Evolutionary conservation across 2,113 vertebrate genomes (phyloP).

Genomic region (Puntigrus tetrazona): DNA sequence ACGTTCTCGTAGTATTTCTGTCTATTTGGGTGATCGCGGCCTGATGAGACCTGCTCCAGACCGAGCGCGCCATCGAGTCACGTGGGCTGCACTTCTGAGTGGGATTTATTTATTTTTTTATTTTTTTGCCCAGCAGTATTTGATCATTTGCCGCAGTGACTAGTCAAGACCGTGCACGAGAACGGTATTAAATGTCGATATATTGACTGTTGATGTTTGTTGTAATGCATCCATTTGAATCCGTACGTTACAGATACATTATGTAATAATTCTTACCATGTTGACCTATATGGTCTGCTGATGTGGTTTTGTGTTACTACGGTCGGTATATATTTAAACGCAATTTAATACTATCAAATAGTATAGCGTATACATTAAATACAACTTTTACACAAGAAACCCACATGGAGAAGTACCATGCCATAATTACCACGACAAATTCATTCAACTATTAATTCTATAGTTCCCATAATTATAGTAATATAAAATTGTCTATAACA

Average conservation of each 20-base stretch:
- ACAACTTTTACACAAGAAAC: not conserved
- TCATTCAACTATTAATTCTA: too few species aligned
- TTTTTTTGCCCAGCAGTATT: not conserved
- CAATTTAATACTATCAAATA: not conserved
- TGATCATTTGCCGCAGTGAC: not conserved
- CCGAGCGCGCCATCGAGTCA: constrained; percentile 14
- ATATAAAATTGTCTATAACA: too few species aligned
- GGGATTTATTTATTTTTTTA: not conserved
- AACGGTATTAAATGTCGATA: not conserved
- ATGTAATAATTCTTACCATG: not conserved
- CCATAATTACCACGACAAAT: too few species aligned
- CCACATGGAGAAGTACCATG: too few species aligned
- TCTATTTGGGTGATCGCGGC: not conserved
- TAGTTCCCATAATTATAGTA: too few species aligned
- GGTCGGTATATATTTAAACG: not conserved
- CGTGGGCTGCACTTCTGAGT: not conserved
- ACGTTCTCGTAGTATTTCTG: not conserved
- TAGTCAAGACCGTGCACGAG: not conserved
- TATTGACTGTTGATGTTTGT: not conserved
- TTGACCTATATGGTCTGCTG: not conserved
- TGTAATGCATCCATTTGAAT: not conserved
- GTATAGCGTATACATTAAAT: not conserved
- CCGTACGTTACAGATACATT: not conserved
- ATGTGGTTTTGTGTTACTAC: not conserved
- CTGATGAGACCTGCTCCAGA: not conserved